Conservation (phyloP, 2,113 vertebrate species). For the Myocastor coypus region DNA sequence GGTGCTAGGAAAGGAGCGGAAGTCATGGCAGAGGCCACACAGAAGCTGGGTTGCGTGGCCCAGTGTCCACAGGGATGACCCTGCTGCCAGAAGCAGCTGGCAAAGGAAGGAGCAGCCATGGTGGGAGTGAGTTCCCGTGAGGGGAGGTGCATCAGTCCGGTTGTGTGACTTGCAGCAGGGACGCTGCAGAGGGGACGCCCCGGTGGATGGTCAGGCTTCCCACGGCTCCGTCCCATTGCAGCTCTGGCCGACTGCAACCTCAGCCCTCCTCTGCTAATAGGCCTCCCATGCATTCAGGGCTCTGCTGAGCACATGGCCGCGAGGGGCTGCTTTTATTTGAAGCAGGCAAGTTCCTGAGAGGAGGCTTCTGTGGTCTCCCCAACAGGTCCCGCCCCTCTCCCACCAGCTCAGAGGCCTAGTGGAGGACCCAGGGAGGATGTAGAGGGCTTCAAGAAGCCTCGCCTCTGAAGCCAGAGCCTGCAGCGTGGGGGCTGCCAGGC, state of each 20-base stretch:
- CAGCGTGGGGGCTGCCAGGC: fast-evolving
- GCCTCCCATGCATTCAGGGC: background rate
- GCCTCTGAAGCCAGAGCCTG: background rate
- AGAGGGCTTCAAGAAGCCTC: background rate
- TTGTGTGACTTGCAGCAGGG: background rate
- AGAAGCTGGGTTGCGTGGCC: background rate
- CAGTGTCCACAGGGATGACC: background rate
- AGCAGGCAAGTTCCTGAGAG: background rate
- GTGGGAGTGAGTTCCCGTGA: fast-evolving
- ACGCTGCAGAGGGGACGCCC: fast-evolving
- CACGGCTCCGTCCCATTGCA: fast-evolving
- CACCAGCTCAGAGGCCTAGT: background rate
- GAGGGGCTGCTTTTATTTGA: background rate
- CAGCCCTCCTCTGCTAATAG: fast-evolving
- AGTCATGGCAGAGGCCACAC: fast-evolving
- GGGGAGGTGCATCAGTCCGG: background rate
- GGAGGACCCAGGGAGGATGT: background rate
- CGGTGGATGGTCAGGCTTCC: fast-evolving
- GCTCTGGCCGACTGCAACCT: background rate
- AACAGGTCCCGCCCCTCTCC: too few species aligned
- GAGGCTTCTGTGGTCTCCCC: background rate
- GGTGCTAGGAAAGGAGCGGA: background rate
- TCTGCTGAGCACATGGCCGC: fast-evolving
- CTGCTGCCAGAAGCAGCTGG: too few species aligned
- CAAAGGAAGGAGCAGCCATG: fast-evolving